Percentiles rank a stretch among this genome's conserved stretches.
These are phyloP conservation scores for Catharus bicknelli DNA, from an alignment of 2,113 vertebrate genomes.

Conservation along the genomic window DNA sequence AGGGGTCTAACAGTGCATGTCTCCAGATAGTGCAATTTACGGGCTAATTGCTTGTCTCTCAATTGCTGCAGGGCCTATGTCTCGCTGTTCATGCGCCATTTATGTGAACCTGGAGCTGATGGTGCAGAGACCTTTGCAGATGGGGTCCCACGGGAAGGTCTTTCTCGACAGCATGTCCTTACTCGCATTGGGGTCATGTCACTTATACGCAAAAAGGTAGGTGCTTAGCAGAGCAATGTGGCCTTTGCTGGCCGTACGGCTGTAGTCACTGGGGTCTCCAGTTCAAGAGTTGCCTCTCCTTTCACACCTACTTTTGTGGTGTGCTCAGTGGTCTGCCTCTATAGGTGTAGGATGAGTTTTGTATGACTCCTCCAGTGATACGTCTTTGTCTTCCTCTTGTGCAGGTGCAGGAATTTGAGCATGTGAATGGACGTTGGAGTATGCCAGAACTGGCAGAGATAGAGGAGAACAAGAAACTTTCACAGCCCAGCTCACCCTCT, in stretches of 20 bases:
- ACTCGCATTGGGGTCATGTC: slow-evolving; percentile 99
- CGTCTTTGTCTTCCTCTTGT: fast-evolving
- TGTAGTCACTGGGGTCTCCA: not conserved
- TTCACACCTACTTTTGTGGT: not conserved
- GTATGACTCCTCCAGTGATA: not conserved
- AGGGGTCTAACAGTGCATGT: not conserved
- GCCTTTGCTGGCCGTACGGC: fast-evolving
- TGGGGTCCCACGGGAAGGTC: slow-evolving; percentile 93
- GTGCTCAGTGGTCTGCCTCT: not conserved
- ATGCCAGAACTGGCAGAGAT: slow-evolving; percentile 97
- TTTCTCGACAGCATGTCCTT: slow-evolving; percentile 95
- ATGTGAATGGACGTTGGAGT: slow-evolving; percentile 97
- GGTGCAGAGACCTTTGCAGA: slow-evolving; percentile 97
- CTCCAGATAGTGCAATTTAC: not conserved
- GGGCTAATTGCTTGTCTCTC: not conserved
- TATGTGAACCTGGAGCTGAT: slow-evolving; percentile 96
- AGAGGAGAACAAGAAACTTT: slow-evolving; percentile 93
- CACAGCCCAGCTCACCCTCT: slow-evolving; percentile 86
- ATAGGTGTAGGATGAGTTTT: not conserved
- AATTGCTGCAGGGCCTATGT: slow-evolving; percentile 86
- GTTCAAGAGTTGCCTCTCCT: not conserved
- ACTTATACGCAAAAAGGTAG: slow-evolving; percentile 95
- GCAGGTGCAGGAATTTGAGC: slow-evolving; percentile 98
- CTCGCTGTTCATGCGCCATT: slow-evolving; percentile 96
- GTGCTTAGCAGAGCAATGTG: not conserved